These are phyloP conservation scores for Cerceris rybyensis DNA, from an alignment of 2,888 invertebrate genomes.

Conservation along the genomic window DNA sequence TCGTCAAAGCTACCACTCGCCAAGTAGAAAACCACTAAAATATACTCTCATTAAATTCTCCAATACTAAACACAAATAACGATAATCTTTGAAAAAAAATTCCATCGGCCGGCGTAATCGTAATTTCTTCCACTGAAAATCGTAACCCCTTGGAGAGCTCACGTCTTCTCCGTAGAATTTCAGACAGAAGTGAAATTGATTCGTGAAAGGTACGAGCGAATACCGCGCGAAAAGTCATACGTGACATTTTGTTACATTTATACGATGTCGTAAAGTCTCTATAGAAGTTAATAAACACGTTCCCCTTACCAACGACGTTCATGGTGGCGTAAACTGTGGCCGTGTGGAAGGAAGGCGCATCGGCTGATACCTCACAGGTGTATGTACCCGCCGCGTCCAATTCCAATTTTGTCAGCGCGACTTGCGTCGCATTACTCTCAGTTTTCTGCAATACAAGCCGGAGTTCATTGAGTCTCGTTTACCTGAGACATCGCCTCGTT, in stretches of 20 bases:
- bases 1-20: too few species aligned
- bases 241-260: slow-evolving; percentile 23
- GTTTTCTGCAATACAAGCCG: slow-evolving; percentile 68
- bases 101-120: too few species aligned
- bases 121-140: too few species aligned
- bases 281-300: slow-evolving; percentile 24
- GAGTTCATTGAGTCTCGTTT: slow-evolving; percentile 30
- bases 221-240: not conserved
- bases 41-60: too few species aligned
- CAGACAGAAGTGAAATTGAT: too few species aligned
- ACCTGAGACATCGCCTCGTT: not conserved
- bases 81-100: too few species aligned
- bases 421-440: slow-evolving; percentile 79
- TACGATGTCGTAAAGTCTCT: slow-evolving; percentile 17
- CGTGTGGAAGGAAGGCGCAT: slow-evolving; percentile 80
- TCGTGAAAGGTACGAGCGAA: not conserved
- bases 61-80: too few species aligned
- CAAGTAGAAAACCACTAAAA: too few species aligned
- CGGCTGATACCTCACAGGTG: slow-evolving; percentile 80
- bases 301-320: slow-evolving; percentile 77
- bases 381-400: slow-evolving; percentile 77
- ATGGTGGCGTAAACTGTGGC: slow-evolving; percentile 74
- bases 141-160: too few species aligned
- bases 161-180: too few species aligned
- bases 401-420: slow-evolving; percentile 74